Evolutionary conservation across 2,797 vertebrate species (phyloP).

Genomic region (Enteromius anoplus): DNA sequence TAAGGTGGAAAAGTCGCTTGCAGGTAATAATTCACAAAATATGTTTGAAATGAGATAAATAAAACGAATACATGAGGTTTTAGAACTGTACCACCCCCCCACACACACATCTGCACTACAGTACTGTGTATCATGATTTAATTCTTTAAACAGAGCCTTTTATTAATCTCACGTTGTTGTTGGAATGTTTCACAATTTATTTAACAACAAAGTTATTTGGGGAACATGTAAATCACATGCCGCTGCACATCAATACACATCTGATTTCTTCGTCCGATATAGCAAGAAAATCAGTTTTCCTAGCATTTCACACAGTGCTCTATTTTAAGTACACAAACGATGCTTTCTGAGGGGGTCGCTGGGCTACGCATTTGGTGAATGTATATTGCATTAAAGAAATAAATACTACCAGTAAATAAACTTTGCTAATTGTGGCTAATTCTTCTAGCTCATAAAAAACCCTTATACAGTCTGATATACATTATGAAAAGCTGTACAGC

Average conservation of each 20-base stretch:
- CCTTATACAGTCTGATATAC: conserved; percentile 85
- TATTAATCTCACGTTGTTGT: conserved; percentile 40
- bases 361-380: conserved; percentile 63
- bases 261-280: conserved; percentile 58
- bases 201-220: conserved; percentile 51
- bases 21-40: neutral
- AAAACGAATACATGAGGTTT: neutral
- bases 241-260: conserved; percentile 62
- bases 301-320: conserved; percentile 69
- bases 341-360: conserved; percentile 62
- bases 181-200: conserved; percentile 56
- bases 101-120: neutral
- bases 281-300: conserved; percentile 52
- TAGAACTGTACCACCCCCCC: neutral
- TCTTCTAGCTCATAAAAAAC: conserved; percentile 80
- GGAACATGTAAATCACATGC: conserved; percentile 59
- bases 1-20: neutral
- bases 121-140: neutral
- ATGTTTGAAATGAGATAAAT: neutral
- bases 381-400: conserved; percentile 78
- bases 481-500: conserved; percentile 86
- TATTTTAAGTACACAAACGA: conserved; percentile 68
- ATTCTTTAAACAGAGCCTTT: conserved; percentile 7
- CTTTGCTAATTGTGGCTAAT: conserved; percentile 64
- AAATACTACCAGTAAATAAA: conserved; percentile 84